These are phyloP conservation scores for Erpornis zantholeuca DNA, from an alignment of 2,113 vertebrate species.

Conservation along the genomic window DNA sequence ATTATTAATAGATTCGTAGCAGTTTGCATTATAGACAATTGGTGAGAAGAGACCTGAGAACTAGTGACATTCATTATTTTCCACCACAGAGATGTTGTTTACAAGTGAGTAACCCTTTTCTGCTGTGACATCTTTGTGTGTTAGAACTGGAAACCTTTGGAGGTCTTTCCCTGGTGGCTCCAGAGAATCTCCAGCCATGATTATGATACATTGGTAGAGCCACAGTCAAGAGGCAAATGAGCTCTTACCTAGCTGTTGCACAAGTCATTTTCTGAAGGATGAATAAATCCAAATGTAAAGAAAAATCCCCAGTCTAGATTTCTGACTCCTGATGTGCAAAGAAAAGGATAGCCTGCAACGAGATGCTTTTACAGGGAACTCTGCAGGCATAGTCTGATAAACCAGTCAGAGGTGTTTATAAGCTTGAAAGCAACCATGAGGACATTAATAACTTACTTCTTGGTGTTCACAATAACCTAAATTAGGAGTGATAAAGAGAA, in stretches of 20 bases:
- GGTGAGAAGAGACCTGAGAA: not conserved
- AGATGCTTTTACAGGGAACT: not conserved
- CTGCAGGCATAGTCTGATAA: not conserved
- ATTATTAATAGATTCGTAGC: fast-evolving
- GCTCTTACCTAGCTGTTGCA: not conserved
- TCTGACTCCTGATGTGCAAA: not conserved
- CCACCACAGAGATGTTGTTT: not conserved
- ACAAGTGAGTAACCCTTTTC: not conserved
- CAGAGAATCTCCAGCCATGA: not conserved
- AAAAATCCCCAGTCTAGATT: not conserved
- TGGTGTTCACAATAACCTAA: not conserved
- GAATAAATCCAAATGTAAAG: not conserved
- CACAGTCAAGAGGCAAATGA: not conserved
- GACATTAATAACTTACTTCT: not conserved
- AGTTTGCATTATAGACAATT: not conserved
- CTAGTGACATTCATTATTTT: not conserved
- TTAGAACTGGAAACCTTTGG: not conserved
- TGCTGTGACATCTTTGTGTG: not conserved
- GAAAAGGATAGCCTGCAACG: not conserved
- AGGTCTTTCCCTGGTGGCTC: not conserved
- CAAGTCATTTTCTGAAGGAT: not conserved
- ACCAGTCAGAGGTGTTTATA: not conserved
- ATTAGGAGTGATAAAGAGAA: not conserved
- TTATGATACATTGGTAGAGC: not conserved
- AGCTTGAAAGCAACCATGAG: not conserved